phyloP scores from a whole-genome alignment of 2,888 invertebrate species.

The Synergus itoensis region DNA sequence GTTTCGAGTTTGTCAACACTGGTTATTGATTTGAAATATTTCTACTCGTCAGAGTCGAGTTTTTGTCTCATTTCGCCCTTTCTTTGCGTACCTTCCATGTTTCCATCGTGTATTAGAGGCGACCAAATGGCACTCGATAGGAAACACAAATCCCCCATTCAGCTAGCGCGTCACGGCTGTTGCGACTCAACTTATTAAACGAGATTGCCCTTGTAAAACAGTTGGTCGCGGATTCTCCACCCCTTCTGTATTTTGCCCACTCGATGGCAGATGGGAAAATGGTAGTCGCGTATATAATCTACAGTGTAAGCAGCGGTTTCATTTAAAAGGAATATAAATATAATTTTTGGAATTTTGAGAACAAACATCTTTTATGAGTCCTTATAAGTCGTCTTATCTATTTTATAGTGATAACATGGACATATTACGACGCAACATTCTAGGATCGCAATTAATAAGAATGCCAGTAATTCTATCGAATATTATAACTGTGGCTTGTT shows the following conservation, averaged over 20 bases:
- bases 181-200: conserved; percentile 56
- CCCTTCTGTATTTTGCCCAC: conserved; percentile 46
- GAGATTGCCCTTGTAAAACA: conserved; percentile 65
- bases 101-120: conserved; percentile 51
- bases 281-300: conserved; percentile 45
- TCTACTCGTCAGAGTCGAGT: neutral
- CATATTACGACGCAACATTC: too few relatives aligned
- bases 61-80: conserved; percentile 1
- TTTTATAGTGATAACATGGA: too few relatives aligned
- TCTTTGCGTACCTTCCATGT: conserved; percentile 42
- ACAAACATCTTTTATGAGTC: too few relatives aligned
- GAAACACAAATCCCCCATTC: conserved; percentile 51
- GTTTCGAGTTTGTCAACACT: neutral
- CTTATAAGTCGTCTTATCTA: too few relatives aligned
- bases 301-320: neutral
- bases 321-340: neutral
- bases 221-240: conserved; percentile 59
- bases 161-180: conserved; percentile 54
- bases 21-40: conserved; percentile 10
- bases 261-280: conserved; percentile 54
- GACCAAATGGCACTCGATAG: conserved; percentile 55
- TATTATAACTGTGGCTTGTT: neutral
- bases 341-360: too few relatives aligned
- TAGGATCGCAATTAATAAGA: too few relatives aligned
- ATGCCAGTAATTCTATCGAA: too few relatives aligned